Evolutionary conservation across 2,113 vertebrate species (phyloP), one percentile per base, ranked within the genome.

Genomic region (Grus americana): DNA sequence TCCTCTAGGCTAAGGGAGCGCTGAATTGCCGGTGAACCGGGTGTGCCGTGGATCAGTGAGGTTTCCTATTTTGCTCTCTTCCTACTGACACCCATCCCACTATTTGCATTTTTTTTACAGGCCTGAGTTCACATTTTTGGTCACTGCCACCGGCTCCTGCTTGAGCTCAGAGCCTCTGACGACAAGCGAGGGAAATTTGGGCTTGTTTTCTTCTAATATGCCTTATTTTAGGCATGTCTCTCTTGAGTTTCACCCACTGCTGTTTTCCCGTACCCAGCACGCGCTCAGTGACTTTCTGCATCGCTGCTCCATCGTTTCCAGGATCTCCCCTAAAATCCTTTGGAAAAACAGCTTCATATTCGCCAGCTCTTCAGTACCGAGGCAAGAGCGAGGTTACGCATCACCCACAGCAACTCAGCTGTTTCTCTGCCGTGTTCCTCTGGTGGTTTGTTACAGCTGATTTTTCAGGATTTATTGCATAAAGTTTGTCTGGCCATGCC

Each of bases 131-230:
- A 19, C 36, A 2, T 73, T 73, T 66, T 38, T 3, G 3, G 70
- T 58, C 12, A 1, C 29, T 0, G 0, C 74, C 32, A 2, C 4
- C 2, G 17, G 22, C 54, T 68, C 24, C 66, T 34, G 85, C 74
- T 21, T 11, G 15, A 49, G 44, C 66, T 59, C 46, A 6, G 74
- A 58, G 44, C 36, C 19, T 30, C 73, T 38, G 44, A 11, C 50
- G 44, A 4, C 1, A 0, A 34, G 18, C 3, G 2, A 59, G 52
- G 66, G 67, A 18, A 52, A 52, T 47, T 12, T 9, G 29, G 42
- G 68, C 59, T 79, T 10, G 12, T 24, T 65, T 65, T 8, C 44
- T 65, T 66, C 59, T 36, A 0, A 38, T 29, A 2, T 1, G 16
- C 57, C n/a, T 24, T 17, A 26, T 55, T 65, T 57, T 15, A 32